Percentiles rank a stretch among this genome's conserved stretches.
Conservation (phyloP, 2,888 invertebrate genomes). For the Melanchra persicariae region DNA sequence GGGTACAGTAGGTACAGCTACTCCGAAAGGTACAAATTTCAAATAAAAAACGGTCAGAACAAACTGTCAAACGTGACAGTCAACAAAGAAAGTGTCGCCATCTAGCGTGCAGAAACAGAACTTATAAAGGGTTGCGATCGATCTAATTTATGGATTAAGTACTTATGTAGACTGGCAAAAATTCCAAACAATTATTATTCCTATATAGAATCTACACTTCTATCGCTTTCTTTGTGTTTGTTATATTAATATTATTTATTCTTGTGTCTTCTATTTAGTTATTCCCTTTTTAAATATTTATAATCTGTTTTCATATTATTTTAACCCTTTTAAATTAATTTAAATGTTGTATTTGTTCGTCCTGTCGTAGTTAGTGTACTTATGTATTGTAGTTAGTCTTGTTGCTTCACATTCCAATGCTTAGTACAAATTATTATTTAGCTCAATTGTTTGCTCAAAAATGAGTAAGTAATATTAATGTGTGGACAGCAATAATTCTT, state of each 20-base stretch:
- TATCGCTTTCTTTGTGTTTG: not conserved
- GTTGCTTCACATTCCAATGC: constrained; percentile 67
- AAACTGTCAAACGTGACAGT: too few species aligned
- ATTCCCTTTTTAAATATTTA: not conserved
- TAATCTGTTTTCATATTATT: not conserved
- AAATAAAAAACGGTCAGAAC: too few species aligned
- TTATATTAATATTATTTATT: constrained; percentile 17
- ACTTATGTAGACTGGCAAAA: not conserved
- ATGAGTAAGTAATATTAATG: constrained; percentile 12
- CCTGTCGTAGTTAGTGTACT: constrained; percentile 25
- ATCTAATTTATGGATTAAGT: too few species aligned
- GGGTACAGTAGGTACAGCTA: too few species aligned
- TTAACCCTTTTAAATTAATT: constrained; percentile 14
- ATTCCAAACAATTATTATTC: not conserved
- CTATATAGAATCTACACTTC: constrained; percentile 19
- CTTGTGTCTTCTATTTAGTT: not conserved
- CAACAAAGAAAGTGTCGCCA: too few species aligned
- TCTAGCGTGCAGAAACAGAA: too few species aligned
- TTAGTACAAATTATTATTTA: constrained; percentile 42
- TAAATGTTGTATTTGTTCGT: constrained; percentile 31
- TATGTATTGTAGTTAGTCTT: constrained; percentile 42
- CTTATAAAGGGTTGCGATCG: too few species aligned
- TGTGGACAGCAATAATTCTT: constrained; percentile 19
- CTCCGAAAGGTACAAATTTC: too few species aligned
- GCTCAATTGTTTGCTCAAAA: constrained; percentile 35